These are phyloP conservation scores for Takifugu bimaculatus DNA, from an alignment of 2,113 vertebrate genomes.

Conservation along the genomic window DNA sequence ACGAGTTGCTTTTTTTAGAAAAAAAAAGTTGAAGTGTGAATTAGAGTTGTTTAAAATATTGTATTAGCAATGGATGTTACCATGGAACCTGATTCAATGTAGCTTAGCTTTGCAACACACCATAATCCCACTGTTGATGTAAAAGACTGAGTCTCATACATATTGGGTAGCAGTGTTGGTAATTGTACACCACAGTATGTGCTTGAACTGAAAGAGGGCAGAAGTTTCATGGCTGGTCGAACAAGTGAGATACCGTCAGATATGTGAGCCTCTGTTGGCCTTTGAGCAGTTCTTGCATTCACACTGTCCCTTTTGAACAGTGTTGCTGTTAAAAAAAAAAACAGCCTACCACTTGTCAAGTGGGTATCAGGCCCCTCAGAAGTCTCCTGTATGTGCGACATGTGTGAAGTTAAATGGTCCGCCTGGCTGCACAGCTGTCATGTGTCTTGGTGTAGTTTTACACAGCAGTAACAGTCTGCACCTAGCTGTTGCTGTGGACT, in stretches of 20 bases:
- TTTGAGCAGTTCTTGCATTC: constrained; percentile 4
- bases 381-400: constrained; percentile 39
- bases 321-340: constrained; percentile 6
- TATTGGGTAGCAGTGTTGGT: background rate
- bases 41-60: too few relatives aligned
- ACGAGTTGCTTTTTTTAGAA: too few relatives aligned
- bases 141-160: background rate
- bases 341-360: constrained; percentile 26
- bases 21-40: too few relatives aligned
- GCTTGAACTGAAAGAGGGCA: constrained; percentile 41
- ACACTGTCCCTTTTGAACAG: background rate
- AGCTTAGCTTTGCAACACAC: too few relatives aligned
- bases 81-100: too few relatives aligned
- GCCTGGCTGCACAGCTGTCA: constrained; percentile 52
- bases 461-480: constrained; percentile 36
- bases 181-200: constrained; percentile 8
- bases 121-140: too few relatives aligned
- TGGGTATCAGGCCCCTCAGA: constrained; percentile 35
- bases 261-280: background rate
- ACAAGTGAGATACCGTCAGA: constrained; percentile 42
- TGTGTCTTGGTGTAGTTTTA: constrained; percentile 55
- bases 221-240: constrained; percentile 23
- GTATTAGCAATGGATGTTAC: background rate
- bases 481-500: constrained; percentile 40
- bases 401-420: constrained; percentile 49